phyloP scores from a whole-genome alignment of 2,888 invertebrate species.

The Xestia sexstrigata region DNA sequence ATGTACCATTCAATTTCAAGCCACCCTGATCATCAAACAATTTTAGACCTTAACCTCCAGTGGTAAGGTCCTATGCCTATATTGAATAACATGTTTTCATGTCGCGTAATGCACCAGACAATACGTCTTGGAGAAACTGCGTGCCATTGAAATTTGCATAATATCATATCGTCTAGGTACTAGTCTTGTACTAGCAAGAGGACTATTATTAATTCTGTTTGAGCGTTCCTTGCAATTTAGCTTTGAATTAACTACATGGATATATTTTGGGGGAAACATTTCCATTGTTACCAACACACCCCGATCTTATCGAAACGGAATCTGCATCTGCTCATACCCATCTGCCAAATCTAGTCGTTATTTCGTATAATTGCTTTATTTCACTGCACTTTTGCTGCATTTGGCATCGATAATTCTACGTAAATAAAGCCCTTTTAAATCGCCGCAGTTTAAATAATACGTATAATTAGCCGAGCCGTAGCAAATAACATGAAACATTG shows the following conservation, averaged over 20 bases:
- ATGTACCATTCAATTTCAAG: slow-evolving; percentile 50
- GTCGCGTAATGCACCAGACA: slow-evolving; percentile 69
- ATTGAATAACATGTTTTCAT: slow-evolving; percentile 25
- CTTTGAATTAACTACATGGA: background rate
- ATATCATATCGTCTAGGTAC: slow-evolving; percentile 51
- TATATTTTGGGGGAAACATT: background rate
- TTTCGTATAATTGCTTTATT: background rate
- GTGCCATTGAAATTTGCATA: slow-evolving; percentile 72
- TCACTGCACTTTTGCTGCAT: background rate
- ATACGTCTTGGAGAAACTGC: slow-evolving; percentile 76
- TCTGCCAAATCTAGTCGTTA: background rate
- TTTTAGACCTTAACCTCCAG: slow-evolving; percentile 21
- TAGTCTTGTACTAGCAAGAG: slow-evolving; percentile 37
- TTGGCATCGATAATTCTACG: background rate
- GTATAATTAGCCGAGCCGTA: background rate
- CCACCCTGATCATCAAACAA: slow-evolving; percentile 3
- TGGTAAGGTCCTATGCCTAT: slow-evolving; percentile 9
- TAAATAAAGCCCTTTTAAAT: slow-evolving; percentile 8
- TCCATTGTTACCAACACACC: background rate
- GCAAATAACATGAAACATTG: slow-evolving; percentile 7
- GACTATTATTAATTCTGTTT: slow-evolving; percentile 32
- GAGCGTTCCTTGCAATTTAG: background rate
- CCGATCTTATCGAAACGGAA: background rate
- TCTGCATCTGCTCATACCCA: background rate
- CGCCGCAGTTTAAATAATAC: slow-evolving; percentile 1